Evolutionary conservation across 2,113 vertebrate genomes (phyloP).

Genomic region (Erinaceus europaeus): DNA sequence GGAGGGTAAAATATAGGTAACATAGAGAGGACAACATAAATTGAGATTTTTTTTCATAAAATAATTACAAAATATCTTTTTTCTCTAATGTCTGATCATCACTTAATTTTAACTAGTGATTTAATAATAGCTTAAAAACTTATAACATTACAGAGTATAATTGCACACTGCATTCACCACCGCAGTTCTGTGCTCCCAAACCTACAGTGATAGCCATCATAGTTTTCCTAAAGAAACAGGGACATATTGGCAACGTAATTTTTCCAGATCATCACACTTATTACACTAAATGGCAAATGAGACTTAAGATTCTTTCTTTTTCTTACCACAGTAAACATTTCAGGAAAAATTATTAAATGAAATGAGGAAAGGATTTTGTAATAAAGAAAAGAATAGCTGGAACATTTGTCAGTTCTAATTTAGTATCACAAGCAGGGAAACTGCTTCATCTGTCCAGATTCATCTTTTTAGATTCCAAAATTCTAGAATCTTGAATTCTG

Average conservation of each 20-base stretch:
- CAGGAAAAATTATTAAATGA: constrained; percentile 40
- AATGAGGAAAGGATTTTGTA: constrained; percentile 21
- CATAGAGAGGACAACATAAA: background rate
- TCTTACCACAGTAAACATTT: constrained; percentile 55
- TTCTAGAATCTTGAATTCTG: background rate
- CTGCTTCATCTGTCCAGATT: background rate
- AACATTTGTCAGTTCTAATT: constrained; percentile 36
- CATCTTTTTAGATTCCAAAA: background rate
- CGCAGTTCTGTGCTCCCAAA: too few relatives aligned
- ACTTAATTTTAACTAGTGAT: too few relatives aligned
- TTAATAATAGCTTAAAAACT: too few relatives aligned
- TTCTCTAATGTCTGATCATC: constrained; percentile 48
- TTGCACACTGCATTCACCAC: too few relatives aligned
- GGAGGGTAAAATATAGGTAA: background rate
- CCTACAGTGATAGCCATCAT: too few relatives aligned
- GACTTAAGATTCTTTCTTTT: constrained; percentile 59
- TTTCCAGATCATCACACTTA: constrained; percentile 6
- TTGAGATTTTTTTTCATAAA: background rate
- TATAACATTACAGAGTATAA: too few relatives aligned
- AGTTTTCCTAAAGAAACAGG: too few relatives aligned
- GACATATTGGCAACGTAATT: too few relatives aligned
- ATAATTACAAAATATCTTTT: background rate
- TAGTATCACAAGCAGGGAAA: constrained; percentile 17
- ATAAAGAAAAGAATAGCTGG: constrained; percentile 39
- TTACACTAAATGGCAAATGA: constrained; percentile 39